Conservation (phyloP, 37 sponge, comb jelly and placozoan genomes). For the Aplysina aerophoba region DNA sequence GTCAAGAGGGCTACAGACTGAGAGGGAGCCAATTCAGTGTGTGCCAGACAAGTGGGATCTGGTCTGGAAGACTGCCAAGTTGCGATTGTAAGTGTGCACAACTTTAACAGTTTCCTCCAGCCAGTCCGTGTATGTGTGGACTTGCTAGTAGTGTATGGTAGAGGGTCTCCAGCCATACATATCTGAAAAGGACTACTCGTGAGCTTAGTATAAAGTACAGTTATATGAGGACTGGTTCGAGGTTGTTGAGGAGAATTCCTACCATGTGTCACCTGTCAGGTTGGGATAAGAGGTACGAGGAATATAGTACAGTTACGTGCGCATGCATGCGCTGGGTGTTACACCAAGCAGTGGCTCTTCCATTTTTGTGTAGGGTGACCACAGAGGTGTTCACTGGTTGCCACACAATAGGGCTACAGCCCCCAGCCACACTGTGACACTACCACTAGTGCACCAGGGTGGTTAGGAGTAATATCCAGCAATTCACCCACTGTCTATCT, state of each 20-base stretch:
- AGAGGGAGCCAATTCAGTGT: slow-evolving; percentile 26
- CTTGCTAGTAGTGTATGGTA: background rate
- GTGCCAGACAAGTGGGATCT: slow-evolving; percentile 46
- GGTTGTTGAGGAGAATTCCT: background rate
- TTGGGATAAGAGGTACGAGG: too few relatives aligned
- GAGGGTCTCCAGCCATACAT: background rate
- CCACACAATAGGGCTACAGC: too few relatives aligned
- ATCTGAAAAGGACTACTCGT: background rate
- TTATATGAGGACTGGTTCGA: background rate
- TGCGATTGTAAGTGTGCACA: slow-evolving; percentile 42
- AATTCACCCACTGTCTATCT: too few relatives aligned
- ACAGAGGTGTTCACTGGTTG: too few relatives aligned
- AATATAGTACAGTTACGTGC: too few relatives aligned
- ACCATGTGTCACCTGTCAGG: background rate
- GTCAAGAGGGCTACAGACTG: slow-evolving; percentile 32
- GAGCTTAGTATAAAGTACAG: background rate
- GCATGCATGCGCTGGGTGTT: too few relatives aligned
- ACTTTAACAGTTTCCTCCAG: background rate
- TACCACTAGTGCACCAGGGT: too few relatives aligned
- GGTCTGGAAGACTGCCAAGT: slow-evolving; percentile 56
- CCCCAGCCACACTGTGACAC: too few relatives aligned
- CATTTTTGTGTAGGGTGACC: too few relatives aligned
- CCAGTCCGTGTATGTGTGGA: slow-evolving; percentile 10
- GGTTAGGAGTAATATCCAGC: too few relatives aligned
- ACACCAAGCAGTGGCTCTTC: too few relatives aligned